Conservation (phyloP, 2,797 vertebrate genomes). For the Acanthornis magna region DNA sequence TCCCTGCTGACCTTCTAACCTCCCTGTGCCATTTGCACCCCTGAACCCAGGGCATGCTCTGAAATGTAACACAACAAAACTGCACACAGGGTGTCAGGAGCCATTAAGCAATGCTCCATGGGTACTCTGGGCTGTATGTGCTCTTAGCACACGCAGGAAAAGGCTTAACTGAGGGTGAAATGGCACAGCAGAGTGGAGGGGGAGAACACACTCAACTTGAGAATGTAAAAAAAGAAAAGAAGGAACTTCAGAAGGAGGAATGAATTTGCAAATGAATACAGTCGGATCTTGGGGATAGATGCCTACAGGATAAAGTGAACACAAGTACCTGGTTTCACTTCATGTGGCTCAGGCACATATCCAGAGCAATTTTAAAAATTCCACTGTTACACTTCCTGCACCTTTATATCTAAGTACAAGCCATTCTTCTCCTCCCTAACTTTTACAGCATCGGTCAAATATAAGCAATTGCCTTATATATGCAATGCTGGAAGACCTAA, state of each 20-base stretch:
- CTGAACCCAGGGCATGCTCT: slow-evolving; percentile 6
- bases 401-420: background rate
- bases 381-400: background rate
- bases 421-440: background rate
- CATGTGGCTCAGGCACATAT: background rate
- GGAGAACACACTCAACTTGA: background rate
- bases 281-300: background rate
- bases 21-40: slow-evolving; percentile 20
- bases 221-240: background rate
- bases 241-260: background rate
- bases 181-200: background rate
- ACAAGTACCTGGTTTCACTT: background rate
- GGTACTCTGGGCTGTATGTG: background rate
- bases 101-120: slow-evolving; percentile 32
- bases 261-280: background rate
- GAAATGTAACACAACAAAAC: slow-evolving; percentile 44
- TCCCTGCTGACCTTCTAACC: slow-evolving; percentile 39
- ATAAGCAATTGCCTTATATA: background rate
- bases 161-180: background rate
- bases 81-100: slow-evolving; percentile 21
- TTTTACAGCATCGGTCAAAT: background rate
- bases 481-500: background rate
- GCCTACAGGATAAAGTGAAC: background rate
- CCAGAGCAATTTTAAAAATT: background rate
- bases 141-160: background rate